Percentiles rank a stretch among this genome's conserved stretches.
Evolutionary conservation across 2,797 vertebrate genomes (phyloP).

Genomic region (Anabas testudineus): DNA sequence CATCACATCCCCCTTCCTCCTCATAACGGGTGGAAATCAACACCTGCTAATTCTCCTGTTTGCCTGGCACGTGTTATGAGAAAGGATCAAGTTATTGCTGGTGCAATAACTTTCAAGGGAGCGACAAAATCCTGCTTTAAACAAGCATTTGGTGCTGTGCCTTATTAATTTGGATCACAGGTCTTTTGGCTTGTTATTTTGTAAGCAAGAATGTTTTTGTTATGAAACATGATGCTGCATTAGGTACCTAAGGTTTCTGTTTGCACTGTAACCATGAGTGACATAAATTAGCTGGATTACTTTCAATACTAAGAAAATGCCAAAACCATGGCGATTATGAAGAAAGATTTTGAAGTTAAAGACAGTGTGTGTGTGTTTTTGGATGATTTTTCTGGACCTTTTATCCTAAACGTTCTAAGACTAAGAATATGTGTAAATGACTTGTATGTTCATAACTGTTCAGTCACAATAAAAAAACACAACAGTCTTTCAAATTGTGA

Average conservation of each 20-base stretch:
- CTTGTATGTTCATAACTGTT: neutral
- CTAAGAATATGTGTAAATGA: neutral
- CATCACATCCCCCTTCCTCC: neutral
- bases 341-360: neutral
- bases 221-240: too few relatives aligned
- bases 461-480: too few relatives aligned
- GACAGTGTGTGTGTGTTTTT: accelerated
- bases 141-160: too few relatives aligned
- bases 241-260: neutral
- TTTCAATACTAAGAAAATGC: neutral
- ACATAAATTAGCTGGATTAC: neutral
- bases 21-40: neutral
- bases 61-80: neutral
- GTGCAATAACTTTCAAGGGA: neutral
- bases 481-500: neutral
- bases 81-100: neutral
- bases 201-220: neutral
- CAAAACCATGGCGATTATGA: neutral
- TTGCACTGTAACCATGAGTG: neutral
- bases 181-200: too few relatives aligned
- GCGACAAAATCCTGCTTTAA: neutral
- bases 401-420: neutral
- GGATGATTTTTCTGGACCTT: neutral
- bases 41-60: neutral
- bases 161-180: neutral